These are phyloP conservation scores for Monopis laevigella DNA, from an alignment of 2,888 invertebrate genomes.

Conservation along the genomic window DNA sequence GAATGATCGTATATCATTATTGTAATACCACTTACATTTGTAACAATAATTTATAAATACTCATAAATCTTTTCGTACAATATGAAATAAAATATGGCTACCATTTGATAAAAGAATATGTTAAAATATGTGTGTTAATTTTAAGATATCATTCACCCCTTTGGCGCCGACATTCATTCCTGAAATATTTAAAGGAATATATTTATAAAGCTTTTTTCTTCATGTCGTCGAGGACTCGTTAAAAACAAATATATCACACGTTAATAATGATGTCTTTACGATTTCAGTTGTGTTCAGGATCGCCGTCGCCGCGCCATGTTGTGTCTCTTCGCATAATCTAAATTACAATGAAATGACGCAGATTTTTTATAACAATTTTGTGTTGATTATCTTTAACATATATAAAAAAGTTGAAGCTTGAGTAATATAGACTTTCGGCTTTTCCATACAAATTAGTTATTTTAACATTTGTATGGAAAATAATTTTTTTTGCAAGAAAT, in stretches of 20 bases:
- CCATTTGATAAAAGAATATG: neutral
- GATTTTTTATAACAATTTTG: no score
- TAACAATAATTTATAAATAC: neutral
- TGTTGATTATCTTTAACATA: no score
- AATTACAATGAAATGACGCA: no score
- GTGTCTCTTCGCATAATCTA: no score
- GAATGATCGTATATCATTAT: neutral
- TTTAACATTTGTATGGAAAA: no score
- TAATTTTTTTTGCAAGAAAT: no score
- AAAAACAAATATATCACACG: constrained; percentile 11
- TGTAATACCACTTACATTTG: neutral
- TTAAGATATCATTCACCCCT: constrained; percentile 10
- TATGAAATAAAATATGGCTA: neutral
- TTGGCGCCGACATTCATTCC: constrained; percentile 1
- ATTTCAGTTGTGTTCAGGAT: no score
- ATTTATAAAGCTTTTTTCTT: constrained; percentile 1
- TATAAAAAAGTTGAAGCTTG: no score
- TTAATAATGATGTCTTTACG: no score
- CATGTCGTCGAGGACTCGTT: neutral
- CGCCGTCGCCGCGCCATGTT: no score
- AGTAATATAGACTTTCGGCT: no score
- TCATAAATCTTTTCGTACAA: constrained; percentile 2
- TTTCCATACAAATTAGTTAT: no score
- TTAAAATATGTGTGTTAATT: constrained; percentile 4
- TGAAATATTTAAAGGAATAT: constrained; percentile 1